These are phyloP conservation scores for Aurelia sp. DNA, from an alignment of 30 jellyfish, hydroid and myxozoan genomes.

Conservation along the genomic window DNA sequence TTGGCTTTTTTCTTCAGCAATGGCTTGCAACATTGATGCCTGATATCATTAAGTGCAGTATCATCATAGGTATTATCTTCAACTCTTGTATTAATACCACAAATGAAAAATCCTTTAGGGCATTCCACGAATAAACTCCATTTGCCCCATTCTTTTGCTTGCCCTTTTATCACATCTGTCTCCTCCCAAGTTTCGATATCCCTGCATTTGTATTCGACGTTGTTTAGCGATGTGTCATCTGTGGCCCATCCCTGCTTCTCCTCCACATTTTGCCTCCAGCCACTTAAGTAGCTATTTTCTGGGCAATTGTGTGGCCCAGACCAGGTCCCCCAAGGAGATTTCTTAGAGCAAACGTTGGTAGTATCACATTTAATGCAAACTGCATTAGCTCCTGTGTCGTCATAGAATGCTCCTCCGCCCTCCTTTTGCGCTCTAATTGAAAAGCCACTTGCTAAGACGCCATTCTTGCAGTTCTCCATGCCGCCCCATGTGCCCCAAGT, in stretches of 20 bases:
- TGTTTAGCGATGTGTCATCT: constrained; percentile 62
- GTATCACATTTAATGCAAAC: constrained; percentile 56
- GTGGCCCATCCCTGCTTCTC: constrained; percentile 13
- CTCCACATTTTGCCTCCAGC: constrained; percentile 72
- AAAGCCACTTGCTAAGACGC: constrained; percentile 53
- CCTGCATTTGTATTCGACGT: constrained; percentile 72
- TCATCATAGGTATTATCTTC: constrained; percentile 66
- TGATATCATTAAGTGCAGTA: constrained; percentile 68
- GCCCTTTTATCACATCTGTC: constrained; percentile 11
- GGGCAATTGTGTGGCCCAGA: constrained; percentile 28
- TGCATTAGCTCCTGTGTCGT: constrained; percentile 65
- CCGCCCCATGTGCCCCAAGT: constrained; percentile 66
- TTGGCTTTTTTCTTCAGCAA: constrained; percentile 9
- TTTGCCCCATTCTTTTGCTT: constrained; percentile 51
- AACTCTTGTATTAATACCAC: constrained; percentile 71
- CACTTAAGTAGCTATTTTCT: constrained; percentile 41
- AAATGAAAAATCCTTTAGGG: constrained; percentile 57
- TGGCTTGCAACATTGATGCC: constrained; percentile 70
- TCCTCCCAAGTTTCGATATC: constrained; percentile 39
- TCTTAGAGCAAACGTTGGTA: background rate
- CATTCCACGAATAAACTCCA: constrained; percentile 69
- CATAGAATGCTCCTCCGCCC: constrained; percentile 12
- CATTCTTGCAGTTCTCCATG: constrained; percentile 45
- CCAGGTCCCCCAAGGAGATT: constrained; percentile 59
- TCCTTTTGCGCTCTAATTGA: constrained; percentile 8